Evolutionary conservation across 1,140 invertebrate genomes (phyloP).

Genomic region (Drosophila teissieri): DNA sequence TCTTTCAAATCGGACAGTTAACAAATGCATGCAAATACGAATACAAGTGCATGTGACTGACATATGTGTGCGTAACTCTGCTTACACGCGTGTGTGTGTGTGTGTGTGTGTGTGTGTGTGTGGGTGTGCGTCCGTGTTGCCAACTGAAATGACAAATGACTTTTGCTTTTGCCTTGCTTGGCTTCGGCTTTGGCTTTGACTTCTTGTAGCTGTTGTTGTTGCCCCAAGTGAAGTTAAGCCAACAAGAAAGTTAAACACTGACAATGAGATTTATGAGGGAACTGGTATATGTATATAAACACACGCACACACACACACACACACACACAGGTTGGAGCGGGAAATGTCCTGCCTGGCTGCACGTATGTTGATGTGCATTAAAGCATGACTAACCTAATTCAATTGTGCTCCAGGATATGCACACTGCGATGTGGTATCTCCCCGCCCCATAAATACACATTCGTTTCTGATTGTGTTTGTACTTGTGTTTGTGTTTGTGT

Average conservation of each 20-base stretch:
- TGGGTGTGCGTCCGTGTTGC: conserved; percentile 51
- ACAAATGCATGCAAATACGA: conserved; percentile 29
- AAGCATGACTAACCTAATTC: conserved; percentile 83
- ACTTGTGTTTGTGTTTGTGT: conserved; percentile 37
- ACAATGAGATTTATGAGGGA: conserved; percentile 80
- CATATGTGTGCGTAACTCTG: conserved; percentile 11
- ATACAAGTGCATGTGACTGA: conserved; percentile 32
- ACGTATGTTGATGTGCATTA: conserved; percentile 82
- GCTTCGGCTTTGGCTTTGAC: conserved; percentile 8
- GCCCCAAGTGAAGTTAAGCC: conserved; percentile 76
- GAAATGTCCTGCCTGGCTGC: conserved; percentile 68
- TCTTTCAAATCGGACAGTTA: not conserved
- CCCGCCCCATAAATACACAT: conserved; percentile 5
- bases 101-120: not conserved
- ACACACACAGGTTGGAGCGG: not conserved
- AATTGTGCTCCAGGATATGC: conserved; percentile 82
- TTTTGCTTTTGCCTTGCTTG: conserved; percentile 63
- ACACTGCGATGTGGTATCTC: conserved; percentile 39
- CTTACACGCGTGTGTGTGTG: not conserved
- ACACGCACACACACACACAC: conserved; percentile 16
- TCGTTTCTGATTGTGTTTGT: conserved; percentile 18
- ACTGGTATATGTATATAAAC: conserved; percentile 19
- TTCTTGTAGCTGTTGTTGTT: conserved; percentile 50
- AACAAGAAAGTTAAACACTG: conserved; percentile 83
- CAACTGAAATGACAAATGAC: conserved; percentile 81